These are phyloP conservation scores for Eupelmus urozonus DNA, from an alignment of 2,888 invertebrate species.

Conservation along the genomic window DNA sequence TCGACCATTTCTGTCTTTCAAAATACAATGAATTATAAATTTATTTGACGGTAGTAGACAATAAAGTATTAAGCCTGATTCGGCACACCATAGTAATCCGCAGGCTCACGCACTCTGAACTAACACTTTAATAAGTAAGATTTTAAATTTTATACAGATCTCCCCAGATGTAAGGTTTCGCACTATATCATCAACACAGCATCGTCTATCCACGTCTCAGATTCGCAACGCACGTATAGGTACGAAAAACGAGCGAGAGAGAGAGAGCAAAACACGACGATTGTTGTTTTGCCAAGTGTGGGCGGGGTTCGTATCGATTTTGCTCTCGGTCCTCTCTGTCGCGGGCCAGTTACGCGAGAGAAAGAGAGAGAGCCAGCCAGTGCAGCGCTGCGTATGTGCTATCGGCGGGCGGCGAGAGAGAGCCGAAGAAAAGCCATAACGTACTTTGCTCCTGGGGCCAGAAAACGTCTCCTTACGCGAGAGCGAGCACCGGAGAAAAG, in stretches of 20 bases:
- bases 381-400: neutral
- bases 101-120: no score
- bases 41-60: no score
- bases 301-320: constrained; percentile 55
- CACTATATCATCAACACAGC: no score
- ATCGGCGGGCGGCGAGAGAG: neutral
- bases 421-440: constrained; percentile 1
- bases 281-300: constrained; percentile 49
- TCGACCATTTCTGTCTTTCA: no score
- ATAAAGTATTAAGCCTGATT: no score
- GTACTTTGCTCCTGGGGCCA: constrained; percentile 9
- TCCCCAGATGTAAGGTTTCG: no score
- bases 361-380: neutral
- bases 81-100: no score
- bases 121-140: no score
- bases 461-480: neutral
- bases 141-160: no score
- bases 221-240: neutral
- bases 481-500: neutral
- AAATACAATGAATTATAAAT: no score
- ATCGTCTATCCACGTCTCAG: no score
- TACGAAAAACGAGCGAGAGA: neutral
- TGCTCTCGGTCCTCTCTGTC: constrained; percentile 4
- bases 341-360: constrained; percentile 15
- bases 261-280: neutral